Conservation (phyloP, 2,888 invertebrate genomes). For the Agrochola macilenta region DNA sequence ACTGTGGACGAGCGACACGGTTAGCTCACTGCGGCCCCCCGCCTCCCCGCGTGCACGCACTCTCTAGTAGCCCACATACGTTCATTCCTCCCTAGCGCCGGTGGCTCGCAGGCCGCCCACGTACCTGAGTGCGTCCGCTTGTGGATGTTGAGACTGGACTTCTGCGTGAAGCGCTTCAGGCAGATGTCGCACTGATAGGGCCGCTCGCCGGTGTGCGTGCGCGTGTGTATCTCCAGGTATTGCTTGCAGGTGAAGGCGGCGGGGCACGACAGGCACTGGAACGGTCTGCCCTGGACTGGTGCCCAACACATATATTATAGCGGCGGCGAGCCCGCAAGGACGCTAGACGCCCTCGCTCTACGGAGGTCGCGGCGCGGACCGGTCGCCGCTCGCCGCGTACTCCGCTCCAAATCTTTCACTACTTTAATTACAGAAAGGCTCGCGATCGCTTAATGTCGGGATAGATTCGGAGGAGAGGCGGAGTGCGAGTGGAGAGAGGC, state of each 20-base stretch:
- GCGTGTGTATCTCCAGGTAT: slow-evolving; percentile 92
- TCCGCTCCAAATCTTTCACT: slow-evolving; percentile 82
- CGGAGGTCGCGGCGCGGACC: slow-evolving; percentile 87
- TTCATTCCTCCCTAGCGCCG: slow-evolving; percentile 73
- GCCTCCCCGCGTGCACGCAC: slow-evolving; percentile 67
- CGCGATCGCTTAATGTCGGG: slow-evolving; percentile 52
- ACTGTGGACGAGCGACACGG: slow-evolving; percentile 82
- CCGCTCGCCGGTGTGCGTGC: slow-evolving; percentile 91
- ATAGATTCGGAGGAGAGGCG: slow-evolving; percentile 78
- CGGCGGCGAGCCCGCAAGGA: slow-evolving; percentile 85
- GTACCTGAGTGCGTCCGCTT: slow-evolving; percentile 94
- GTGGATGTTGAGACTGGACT: slow-evolving; percentile 95
- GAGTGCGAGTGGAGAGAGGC: slow-evolving; percentile 76
- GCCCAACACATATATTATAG: slow-evolving; percentile 90
- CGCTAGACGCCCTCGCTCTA: slow-evolving; percentile 88
- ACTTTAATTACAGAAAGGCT: slow-evolving; percentile 40
- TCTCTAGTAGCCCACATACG: slow-evolving; percentile 79
- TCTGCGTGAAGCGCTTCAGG: slow-evolving; percentile 95
- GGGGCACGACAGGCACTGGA: slow-evolving; percentile 91
- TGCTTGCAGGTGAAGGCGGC: slow-evolving; percentile 91
- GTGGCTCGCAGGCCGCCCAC: slow-evolving; percentile 71
- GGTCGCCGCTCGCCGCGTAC: slow-evolving; percentile 87
- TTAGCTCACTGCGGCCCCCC: slow-evolving; percentile 65
- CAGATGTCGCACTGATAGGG: slow-evolving; percentile 94
- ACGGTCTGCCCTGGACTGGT: slow-evolving; percentile 91